Conservation (phyloP, 2,113 vertebrate species). For the Numenius arquata region DNA sequence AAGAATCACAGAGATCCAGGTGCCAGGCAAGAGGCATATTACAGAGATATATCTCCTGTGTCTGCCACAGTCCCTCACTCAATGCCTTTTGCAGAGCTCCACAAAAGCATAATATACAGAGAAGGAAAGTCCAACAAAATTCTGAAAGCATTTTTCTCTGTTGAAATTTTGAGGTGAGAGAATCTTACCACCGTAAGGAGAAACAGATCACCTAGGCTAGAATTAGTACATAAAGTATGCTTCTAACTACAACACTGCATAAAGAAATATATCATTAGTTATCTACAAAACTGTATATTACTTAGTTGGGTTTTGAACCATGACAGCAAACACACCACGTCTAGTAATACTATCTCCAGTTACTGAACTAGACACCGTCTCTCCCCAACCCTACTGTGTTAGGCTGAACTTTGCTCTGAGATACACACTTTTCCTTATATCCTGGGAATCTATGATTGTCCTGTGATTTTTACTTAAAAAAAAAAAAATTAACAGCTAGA, state of each 20-base stretch:
- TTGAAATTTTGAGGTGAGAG: not conserved
- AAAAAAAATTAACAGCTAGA: not conserved
- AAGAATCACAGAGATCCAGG: not conserved
- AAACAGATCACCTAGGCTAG: not conserved
- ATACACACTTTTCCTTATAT: not conserved
- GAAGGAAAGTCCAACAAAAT: not conserved
- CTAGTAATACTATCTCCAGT: not conserved
- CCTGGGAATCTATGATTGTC: not conserved
- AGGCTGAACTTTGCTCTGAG: not conserved
- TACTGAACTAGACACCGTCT: not conserved
- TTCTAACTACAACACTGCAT: not conserved
- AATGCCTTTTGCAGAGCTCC: not conserved
- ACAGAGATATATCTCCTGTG: not conserved
- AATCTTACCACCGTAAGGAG: not conserved
- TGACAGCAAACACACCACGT: not conserved
- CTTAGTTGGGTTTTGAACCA: not conserved
- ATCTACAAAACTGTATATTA: not conserved
- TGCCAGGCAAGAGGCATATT: not conserved
- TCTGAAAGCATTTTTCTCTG: not conserved
- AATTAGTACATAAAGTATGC: not conserved
- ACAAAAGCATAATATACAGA: not conserved
- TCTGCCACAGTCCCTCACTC: not conserved
- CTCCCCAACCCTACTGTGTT: not conserved
- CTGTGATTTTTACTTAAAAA: not conserved
- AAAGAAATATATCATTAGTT: not conserved